Conservation (phyloP, 2,797 vertebrate species). For the Arvicola amphibius region DNA sequence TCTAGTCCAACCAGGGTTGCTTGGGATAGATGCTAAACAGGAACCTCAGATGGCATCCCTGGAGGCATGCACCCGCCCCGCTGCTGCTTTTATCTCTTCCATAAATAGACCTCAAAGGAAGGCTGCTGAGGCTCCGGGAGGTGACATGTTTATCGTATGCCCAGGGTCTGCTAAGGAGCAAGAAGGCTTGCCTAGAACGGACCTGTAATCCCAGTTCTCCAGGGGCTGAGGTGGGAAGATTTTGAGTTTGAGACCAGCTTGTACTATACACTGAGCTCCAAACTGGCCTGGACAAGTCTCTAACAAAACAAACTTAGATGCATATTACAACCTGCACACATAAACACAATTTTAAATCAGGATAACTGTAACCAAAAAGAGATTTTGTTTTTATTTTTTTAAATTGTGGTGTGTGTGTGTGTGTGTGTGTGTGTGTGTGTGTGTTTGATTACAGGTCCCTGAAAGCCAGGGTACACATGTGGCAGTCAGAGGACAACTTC, state of each 20-base stretch:
- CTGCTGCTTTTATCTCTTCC: background rate
- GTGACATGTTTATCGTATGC: background rate
- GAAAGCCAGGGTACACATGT: background rate
- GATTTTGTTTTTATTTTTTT: background rate
- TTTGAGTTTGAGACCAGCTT: background rate
- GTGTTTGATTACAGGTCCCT: background rate
- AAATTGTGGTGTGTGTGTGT: background rate
- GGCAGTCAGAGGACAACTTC: background rate
- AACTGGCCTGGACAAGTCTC: background rate
- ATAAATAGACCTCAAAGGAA: slow-evolving; percentile 30
- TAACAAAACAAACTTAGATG: background rate
- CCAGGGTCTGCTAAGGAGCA: no score
- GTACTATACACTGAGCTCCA: background rate
- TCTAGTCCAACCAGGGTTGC: background rate
- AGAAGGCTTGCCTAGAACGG: background rate
- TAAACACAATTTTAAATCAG: background rate
- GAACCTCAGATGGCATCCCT: background rate
- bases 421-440: background rate
- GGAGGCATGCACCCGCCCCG: background rate
- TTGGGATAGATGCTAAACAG: background rate
- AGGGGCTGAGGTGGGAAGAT: background rate
- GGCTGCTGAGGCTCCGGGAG: background rate
- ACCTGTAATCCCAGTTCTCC: background rate
- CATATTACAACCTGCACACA: background rate
- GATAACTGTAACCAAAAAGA: background rate